phyloP scores from a whole-genome alignment of 2,888 invertebrate species.

The Geotrupes spiniger region DNA sequence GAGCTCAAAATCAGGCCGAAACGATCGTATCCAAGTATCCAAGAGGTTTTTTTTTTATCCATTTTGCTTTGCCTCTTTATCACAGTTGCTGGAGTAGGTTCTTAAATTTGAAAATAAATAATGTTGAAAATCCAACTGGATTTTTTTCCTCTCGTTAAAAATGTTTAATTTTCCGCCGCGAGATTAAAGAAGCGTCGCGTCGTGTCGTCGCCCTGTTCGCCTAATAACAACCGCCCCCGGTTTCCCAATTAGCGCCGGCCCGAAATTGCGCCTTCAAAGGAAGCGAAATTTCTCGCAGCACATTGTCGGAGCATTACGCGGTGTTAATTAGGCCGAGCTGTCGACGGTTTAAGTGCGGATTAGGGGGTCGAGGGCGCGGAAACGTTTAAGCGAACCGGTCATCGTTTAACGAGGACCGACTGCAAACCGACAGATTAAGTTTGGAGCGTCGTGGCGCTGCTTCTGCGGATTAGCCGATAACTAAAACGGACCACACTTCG shows the following conservation, averaged over 20 bases:
- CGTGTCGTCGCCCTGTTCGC: too few relatives aligned
- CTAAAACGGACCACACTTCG: not conserved
- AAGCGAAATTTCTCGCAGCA: conserved; percentile 7
- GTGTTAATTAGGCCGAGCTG: conserved; percentile 5
- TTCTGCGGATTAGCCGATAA: not conserved
- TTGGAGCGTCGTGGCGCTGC: not conserved
- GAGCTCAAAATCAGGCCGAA: too few relatives aligned
- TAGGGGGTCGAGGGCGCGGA: conserved; percentile 15
- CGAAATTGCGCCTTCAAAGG: not conserved
- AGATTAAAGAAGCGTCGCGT: too few relatives aligned
- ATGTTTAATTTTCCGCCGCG: too few relatives aligned
- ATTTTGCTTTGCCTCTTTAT: too few relatives aligned
- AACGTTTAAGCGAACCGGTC: conserved; percentile 29
- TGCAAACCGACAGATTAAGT: conserved; percentile 1
- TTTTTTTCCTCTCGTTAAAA: too few relatives aligned
- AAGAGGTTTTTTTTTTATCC: too few relatives aligned
- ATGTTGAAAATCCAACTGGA: too few relatives aligned
- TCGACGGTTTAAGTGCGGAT: conserved; percentile 6
- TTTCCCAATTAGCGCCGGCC: not conserved
- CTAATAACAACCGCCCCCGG: not conserved
- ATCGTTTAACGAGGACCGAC: conserved; percentile 27
- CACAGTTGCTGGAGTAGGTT: too few relatives aligned
- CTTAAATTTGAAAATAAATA: too few relatives aligned
- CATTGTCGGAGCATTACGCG: conserved; percentile 1
- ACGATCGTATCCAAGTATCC: too few relatives aligned